Percentiles rank a stretch among this genome's conserved stretches.
Conservation (phyloP, 2,797 vertebrate genomes). For the Triplophysa bombifrons region DNA sequence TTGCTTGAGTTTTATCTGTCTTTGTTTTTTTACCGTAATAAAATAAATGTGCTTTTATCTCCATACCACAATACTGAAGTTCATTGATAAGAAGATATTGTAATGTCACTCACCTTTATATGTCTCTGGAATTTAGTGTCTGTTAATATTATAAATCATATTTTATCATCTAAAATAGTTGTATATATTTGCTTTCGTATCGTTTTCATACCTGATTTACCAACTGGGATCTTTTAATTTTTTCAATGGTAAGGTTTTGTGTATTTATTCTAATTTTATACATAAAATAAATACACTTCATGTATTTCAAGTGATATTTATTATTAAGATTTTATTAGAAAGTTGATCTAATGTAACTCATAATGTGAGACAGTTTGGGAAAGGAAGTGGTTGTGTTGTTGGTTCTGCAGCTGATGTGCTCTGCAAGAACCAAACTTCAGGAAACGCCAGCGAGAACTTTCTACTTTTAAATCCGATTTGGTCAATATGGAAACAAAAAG, state of each 20-base stretch:
- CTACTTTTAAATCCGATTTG: neutral
- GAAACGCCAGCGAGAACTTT: neutral
- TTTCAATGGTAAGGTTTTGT: neutral
- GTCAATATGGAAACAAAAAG: neutral
- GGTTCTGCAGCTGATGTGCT: neutral
- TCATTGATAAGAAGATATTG: neutral
- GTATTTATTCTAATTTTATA: too few species aligned
- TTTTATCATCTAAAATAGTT: neutral
- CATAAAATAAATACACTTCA: neutral
- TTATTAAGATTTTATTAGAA: neutral
- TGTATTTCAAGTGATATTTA: neutral
- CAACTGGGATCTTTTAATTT: too few species aligned
- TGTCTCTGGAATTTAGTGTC: neutral
- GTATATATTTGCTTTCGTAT: neutral
- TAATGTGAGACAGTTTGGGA: neutral
- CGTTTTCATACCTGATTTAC: neutral
- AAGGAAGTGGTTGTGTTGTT: constrained; percentile 27
- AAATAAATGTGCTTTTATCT: too few species aligned
- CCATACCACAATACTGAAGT: neutral
- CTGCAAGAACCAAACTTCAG: neutral
- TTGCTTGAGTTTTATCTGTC: too few species aligned
- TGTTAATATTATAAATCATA: neutral
- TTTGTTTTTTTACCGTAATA: too few species aligned
- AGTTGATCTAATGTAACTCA: neutral
- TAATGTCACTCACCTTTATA: neutral